Evolutionary conservation across 2,113 vertebrate genomes (phyloP).

Genomic region (Protobothrops mucrosquamatus): DNA sequence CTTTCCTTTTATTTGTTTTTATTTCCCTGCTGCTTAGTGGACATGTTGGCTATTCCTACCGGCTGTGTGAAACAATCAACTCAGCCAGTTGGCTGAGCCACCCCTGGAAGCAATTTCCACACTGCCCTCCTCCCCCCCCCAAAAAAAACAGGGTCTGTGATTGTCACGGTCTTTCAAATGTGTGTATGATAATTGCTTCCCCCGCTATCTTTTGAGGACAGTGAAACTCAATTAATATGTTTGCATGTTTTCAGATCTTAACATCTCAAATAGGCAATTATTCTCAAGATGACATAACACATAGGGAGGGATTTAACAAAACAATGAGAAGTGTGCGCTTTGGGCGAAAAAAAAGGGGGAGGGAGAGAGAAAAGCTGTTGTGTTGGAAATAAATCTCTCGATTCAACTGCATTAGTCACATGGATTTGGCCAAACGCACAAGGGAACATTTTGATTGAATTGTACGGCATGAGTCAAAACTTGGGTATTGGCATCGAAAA

Average conservation of each 20-base stretch:
- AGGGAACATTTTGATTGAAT: slow-evolving; percentile 17
- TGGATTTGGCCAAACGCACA: slow-evolving; percentile 24
- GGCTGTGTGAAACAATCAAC: slow-evolving; percentile 40
- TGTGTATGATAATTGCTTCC: slow-evolving; percentile 74
- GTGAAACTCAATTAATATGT: slow-evolving; percentile 72
- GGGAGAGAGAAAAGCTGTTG: slow-evolving; percentile 22
- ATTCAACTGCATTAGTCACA: slow-evolving; percentile 32
- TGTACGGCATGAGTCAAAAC: neutral
- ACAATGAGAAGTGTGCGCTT: neutral
- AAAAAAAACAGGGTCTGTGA: slow-evolving; percentile 53
- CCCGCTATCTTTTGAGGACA: slow-evolving; percentile 66
- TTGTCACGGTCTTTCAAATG: slow-evolving; percentile 56
- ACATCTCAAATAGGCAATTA: slow-evolving; percentile 56
- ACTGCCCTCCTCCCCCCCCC: slow-evolving; percentile 12
- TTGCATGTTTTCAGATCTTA: slow-evolving; percentile 57
- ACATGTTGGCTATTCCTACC: slow-evolving; percentile 35
- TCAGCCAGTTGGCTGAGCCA: slow-evolving; percentile 38
- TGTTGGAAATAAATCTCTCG: slow-evolving; percentile 46
- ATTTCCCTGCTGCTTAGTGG: slow-evolving; percentile 46
- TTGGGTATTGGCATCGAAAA: neutral
- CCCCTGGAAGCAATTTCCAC: slow-evolving; percentile 24
- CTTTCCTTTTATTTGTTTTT: slow-evolving; percentile 42
- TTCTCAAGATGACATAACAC: slow-evolving; percentile 36
- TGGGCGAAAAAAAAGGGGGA: neutral
- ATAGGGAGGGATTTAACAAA: neutral